Base-by-base conservation (phyloP, 2,888 invertebrate species). In the Euplexia lucipara region DNA sequence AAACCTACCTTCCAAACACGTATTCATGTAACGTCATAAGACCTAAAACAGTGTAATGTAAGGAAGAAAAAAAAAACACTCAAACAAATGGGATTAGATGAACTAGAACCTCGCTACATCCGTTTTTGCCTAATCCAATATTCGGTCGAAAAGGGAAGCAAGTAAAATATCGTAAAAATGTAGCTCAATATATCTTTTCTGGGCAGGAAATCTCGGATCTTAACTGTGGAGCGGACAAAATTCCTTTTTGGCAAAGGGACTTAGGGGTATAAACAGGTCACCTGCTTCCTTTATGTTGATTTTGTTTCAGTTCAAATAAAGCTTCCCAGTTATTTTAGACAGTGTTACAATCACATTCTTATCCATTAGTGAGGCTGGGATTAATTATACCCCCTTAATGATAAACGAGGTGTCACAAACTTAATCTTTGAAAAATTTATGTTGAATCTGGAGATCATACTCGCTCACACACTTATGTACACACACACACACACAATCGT, bases 151-250 rank as follows among this genome's bases (percentile, higher is more conserved):
- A 79, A 78, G 63, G 70, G 58, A 69, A 81, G 65, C 65, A 57
- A 81, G 82, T 69, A 69, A 81, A 81, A 75, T 82, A 79, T 71
- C 64, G 79, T 66, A 54, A 75, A 81, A 75, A 74, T 81, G 75
- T 78, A 44, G 75, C 70, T 44, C 57, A 51, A 75, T 75, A 79
- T 65, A 70, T 82, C 70, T 74, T 78, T 79, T 49, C 54, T 75
- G 71, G 79, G 60, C 54, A 75, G 66, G 54, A 69, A 69, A 79
- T 75, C 68, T 66, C 58, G 58, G 54, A 51, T 82, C 65, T 68
- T 59, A 65, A 59, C 68, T 52, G 44, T 70, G 53, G 51, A 58
- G 68, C 66, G 56, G 42, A 58, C 67, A 52, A 44, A 70, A 79
- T 79, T 65, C 62, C 53, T 68, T 79, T 74, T 66, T 65, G 53